Evolutionary conservation across 2,888 invertebrate genomes (phyloP), one percentile per base, ranked within the genome.

Genomic region (Isoperla grammatica): DNA sequence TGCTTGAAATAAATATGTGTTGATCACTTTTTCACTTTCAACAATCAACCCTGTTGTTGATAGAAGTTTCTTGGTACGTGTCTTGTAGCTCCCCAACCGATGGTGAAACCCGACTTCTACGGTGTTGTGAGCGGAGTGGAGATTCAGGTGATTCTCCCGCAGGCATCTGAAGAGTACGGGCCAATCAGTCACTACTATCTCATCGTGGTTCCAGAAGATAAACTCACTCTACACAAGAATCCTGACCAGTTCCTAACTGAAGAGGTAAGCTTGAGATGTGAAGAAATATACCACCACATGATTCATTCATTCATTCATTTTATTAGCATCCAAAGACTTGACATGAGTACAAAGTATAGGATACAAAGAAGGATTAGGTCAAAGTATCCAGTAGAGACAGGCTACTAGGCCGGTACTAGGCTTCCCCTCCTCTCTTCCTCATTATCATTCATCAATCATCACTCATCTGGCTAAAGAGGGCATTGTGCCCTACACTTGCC

Each of bases 141-240:
- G 69, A 90, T 92, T 69, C 59, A 68, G 65, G 92, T 95, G n/a
- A 93, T 94, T 70, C 76, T 95, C 69, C 95, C 93, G 35, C 94
- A 94, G 77, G 97, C 98, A 0, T 95, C 95, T 0, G 98, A 98
- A 78, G 96, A 96, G 75, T 96, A 96, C 72, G 98, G 99, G 19
- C 95, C 95, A 6, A 95, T 99, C 68, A 93, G 93, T 60, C 95
- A 98, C 78, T 99, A 99, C 77, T 95, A 89, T 76, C 78, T 99
- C 70, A 88, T 97, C 68, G 95, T 98, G 60, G 95, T 99, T 19
- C 97, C 97, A 2, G 91, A 93, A 69, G 90, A 93, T 70, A 87
- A 88, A 71, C 78, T 81, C 1, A 85, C 82, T 62, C 76, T 83
- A 56, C 84, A 88, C 70, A 90, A 88, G 74, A 84, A 90, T 72